Base-by-base conservation (phyloP, 1,140 invertebrate species). In the Trinorchestia longiramus region DNA sequence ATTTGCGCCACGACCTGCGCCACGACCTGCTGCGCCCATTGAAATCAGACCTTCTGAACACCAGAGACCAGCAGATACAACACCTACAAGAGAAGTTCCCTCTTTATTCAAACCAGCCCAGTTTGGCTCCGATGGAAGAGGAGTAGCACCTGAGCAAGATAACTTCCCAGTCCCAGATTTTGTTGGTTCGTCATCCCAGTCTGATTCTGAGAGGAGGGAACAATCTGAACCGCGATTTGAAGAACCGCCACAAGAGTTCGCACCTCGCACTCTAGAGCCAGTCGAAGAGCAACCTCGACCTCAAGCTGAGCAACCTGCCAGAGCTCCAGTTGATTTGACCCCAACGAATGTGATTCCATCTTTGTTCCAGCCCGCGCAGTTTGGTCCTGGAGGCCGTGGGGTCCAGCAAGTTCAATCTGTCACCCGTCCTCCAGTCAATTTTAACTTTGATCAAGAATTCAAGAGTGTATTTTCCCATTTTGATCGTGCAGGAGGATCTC, bases 361-460 rank as follows among this genome's bases (percentile, higher is more conserved):
- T 40, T 23, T 96, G n/a, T 95, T 96, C 43, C 96, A 91, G n/a
- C 96, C 96, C 19, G 95, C 90, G 17, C 96, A 96, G n/a, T 94
- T 94, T n/a, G 92, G 92, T 40, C 43, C 92, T 19, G 92, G 92
- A 94, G 92, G 92, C 15, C 92, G 92, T 47, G 92, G 92, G 1
- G 92, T 94, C 11, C 92, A 94, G 44, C 92, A 43, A 47, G 3
- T 45, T 43, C 41, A 94, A 45, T 8, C 92, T 19, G 44, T 94
- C 43, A 94, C 92, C 6, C 41, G 92, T 43, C 87, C 95, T 42
- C 95, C 95, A 53, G 77, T 95, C 53, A 57, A 87, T 44, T 96
- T 96, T 87, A 96, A 96, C 91, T 96, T 96, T 43, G 96, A 96
- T 90, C 88, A 91, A 88, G 97, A 96, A 92, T 96, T 96, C 95